phyloP scores from a whole-genome alignment of 2,113 vertebrate genomes.

The Elephas maximus region DNA sequence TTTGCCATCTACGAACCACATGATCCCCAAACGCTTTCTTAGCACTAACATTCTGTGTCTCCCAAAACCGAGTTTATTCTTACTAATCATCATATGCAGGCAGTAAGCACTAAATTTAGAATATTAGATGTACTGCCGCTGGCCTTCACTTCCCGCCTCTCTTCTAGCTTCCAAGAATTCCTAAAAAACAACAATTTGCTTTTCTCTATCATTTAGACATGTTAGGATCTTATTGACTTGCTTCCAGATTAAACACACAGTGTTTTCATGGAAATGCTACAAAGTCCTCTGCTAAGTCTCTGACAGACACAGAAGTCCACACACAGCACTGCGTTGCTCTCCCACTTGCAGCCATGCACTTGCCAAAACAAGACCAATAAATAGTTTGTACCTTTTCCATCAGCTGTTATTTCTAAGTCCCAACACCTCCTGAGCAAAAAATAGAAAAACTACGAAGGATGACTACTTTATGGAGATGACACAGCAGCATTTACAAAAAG shows the following conservation, averaged over 20 bases:
- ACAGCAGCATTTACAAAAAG: neutral
- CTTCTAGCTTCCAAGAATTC: constrained; percentile 42
- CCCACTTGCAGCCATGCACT: constrained; percentile 20
- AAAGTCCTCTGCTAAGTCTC: neutral
- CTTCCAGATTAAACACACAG: neutral
- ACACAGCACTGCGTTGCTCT: neutral
- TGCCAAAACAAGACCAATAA: constrained; percentile 65
- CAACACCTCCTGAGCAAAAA: constrained; percentile 51
- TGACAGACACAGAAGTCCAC: neutral
- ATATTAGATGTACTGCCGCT: neutral
- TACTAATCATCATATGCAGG: neutral
- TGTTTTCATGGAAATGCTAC: neutral
- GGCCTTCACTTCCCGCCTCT: neutral
- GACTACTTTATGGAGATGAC: constrained; percentile 26
- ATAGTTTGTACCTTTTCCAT: constrained; percentile 51
- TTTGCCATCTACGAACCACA: neutral
- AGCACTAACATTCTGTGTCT: neutral
- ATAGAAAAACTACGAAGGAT: constrained; percentile 50
- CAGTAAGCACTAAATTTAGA: neutral
- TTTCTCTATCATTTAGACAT: neutral
- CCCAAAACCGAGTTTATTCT: constrained; percentile 21
- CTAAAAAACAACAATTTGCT: neutral
- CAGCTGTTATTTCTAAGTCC: constrained; percentile 67
- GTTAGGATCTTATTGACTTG: neutral
- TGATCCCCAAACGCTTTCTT: neutral